Evolutionary conservation across 2,113 vertebrate genomes (phyloP).

Genomic region (Pelvicachromis taeniatus): DNA sequence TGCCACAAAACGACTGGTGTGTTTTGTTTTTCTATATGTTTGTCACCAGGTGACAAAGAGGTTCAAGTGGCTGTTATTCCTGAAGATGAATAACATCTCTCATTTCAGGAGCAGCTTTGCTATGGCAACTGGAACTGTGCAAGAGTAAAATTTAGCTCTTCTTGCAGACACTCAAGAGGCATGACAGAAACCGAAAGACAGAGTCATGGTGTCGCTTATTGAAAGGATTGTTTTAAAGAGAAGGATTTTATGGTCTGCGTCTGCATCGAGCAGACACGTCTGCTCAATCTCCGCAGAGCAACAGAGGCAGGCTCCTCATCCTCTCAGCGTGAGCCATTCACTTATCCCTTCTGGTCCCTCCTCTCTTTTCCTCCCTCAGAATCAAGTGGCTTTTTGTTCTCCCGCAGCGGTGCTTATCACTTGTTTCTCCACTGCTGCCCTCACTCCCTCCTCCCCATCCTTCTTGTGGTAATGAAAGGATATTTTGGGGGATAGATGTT

Average conservation of each 20-base stretch:
- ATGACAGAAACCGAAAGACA: slow-evolving; percentile 4
- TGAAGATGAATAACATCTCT: neutral
- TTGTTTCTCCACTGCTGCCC: slow-evolving; percentile 49
- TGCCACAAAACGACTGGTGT: neutral
- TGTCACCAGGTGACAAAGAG: neutral
- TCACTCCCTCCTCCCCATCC: neutral
- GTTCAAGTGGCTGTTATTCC: neutral
- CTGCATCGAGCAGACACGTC: slow-evolving; percentile 16
- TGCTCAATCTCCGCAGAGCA: slow-evolving; percentile 26
- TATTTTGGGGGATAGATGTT: slow-evolving; percentile 32
- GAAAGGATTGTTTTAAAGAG: neutral
- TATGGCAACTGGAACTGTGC: slow-evolving; percentile 23
- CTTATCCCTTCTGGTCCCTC: slow-evolving; percentile 27
- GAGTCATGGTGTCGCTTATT: neutral
- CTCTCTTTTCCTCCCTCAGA: slow-evolving; percentile 27
- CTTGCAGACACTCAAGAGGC: neutral
- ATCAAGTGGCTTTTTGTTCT: slow-evolving; percentile 70
- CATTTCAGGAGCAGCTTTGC: slow-evolving; percentile 8
- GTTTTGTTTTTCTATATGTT: neutral
- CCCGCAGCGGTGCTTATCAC: slow-evolving; percentile 56
- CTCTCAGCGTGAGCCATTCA: slow-evolving; percentile 18
- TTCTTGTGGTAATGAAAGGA: slow-evolving; percentile 25
- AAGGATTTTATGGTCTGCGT: slow-evolving; percentile 18
- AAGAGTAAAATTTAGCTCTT: neutral
- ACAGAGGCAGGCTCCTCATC: slow-evolving; percentile 27